Conservation (phyloP, 2,888 invertebrate species). For the Elysia crispata region DNA sequence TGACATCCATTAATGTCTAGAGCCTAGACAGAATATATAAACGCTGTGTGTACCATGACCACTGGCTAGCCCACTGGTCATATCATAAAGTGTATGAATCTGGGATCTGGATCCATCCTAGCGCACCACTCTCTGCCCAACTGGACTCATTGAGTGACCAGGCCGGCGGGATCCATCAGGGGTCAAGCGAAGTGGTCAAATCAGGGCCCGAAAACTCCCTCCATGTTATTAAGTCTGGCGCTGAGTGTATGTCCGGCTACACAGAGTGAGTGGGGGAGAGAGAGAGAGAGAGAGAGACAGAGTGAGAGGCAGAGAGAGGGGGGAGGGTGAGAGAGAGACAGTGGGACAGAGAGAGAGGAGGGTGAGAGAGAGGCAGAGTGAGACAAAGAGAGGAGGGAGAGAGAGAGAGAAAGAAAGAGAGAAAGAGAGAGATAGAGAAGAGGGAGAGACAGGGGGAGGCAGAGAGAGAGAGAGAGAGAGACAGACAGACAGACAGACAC, state of each 20-base stretch:
- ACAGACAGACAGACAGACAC: not conserved
- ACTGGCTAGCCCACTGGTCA: not conserved
- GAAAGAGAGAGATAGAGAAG: slow-evolving; percentile 19
- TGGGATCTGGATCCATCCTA: too few species aligned
- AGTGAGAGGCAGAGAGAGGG: slow-evolving; percentile 37
- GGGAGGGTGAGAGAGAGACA: slow-evolving; percentile 32
- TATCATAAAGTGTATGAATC: too few species aligned
- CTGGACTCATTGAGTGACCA: too few species aligned
- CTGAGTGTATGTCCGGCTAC: slow-evolving; percentile 1
- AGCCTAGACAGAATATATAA: too few species aligned
- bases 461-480: not conserved
- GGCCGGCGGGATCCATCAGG: too few species aligned
- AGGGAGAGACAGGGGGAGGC: not conserved
- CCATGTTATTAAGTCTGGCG: not conserved
- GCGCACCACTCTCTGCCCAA: too few species aligned
- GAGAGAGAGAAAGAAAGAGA: slow-evolving; percentile 37
- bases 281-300: slow-evolving; percentile 37
- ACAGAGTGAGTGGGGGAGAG: slow-evolving; percentile 32
- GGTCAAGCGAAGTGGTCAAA: too few species aligned
- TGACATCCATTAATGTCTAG: too few species aligned
- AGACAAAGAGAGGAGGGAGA: too few species aligned
- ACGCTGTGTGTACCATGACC: not conserved
- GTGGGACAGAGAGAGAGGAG: not conserved
- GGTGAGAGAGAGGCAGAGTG: not conserved
- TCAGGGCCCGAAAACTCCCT: not conserved